These are phyloP conservation scores for Echinops telfairi DNA, from an alignment of 2,113 vertebrate genomes.

Conservation along the genomic window DNA sequence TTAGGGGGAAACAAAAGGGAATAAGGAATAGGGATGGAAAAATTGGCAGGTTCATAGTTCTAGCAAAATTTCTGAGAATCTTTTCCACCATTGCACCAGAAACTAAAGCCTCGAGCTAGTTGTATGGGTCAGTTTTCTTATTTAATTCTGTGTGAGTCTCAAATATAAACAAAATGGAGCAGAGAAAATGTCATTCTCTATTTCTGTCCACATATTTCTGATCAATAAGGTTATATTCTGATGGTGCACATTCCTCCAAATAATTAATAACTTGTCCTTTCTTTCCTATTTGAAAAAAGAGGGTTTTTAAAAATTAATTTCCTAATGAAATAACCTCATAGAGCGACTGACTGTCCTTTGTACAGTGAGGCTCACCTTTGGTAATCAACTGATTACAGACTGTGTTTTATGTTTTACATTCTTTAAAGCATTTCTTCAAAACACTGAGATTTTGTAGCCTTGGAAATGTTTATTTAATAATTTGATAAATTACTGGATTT, in stretches of 20 bases:
- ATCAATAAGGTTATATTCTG: not conserved
- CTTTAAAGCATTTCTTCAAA: slow-evolving; percentile 72
- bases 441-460: slow-evolving; percentile 69
- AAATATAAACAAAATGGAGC: slow-evolving; percentile 33
- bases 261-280: slow-evolving; percentile 28
- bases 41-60: not conserved
- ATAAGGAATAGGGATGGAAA: slow-evolving; percentile 11
- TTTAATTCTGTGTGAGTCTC: slow-evolving; percentile 21
- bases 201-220: not conserved
- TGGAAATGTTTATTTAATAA: slow-evolving; percentile 78
- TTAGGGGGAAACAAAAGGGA: slow-evolving; percentile 45
- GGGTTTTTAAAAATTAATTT: not conserved
- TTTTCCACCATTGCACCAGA: slow-evolving; percentile 36
- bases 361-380: slow-evolving; percentile 19
- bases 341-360: not conserved
- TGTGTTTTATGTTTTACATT: slow-evolving; percentile 57
- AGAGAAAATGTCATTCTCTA: not conserved
- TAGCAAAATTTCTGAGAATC: slow-evolving; percentile 20
- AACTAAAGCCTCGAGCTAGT: not conserved
- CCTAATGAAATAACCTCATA: slow-evolving; percentile 55
- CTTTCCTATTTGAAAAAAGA: slow-evolving; percentile 12
- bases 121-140: not conserved
- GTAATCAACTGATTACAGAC: slow-evolving; percentile 68
- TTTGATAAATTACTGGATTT: slow-evolving; percentile 79
- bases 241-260: not conserved